phyloP scores from a whole-genome alignment of 2,113 vertebrate genomes.

The Hippopotamus amphibius region DNA sequence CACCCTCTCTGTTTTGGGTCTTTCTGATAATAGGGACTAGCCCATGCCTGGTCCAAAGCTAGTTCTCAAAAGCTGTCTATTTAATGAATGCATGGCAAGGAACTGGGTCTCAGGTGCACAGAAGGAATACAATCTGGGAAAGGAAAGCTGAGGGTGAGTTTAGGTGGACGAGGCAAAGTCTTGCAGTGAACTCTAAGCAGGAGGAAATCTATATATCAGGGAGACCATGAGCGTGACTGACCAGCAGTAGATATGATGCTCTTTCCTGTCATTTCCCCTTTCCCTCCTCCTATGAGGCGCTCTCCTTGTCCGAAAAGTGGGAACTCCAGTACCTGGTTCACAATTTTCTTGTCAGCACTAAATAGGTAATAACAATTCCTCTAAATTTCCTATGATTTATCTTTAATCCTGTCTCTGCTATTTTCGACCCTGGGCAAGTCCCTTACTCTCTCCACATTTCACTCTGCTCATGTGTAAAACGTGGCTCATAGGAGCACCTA shows the following conservation, averaged over 20 bases:
- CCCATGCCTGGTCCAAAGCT: background rate
- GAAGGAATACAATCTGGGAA: no score
- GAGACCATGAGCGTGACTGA: accelerated
- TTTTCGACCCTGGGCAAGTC: background rate
- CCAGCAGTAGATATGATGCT: background rate
- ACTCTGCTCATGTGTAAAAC: background rate
- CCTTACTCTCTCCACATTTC: background rate
- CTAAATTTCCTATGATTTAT: background rate
- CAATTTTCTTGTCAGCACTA: background rate
- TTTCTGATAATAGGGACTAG: background rate
- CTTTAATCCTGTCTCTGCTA: background rate
- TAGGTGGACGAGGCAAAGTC: accelerated
- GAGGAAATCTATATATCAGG: background rate
- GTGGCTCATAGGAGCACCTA: background rate
- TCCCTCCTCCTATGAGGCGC: accelerated
- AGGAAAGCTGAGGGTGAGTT: background rate
- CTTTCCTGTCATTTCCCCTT: accelerated
- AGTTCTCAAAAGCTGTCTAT: background rate
- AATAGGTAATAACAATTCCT: background rate
- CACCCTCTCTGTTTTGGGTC: background rate
- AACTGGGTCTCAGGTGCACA: background rate
- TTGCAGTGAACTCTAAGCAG: background rate
- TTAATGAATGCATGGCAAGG: background rate
- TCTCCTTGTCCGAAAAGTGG: no score
- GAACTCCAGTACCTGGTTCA: accelerated